Evolutionary conservation across 2,888 invertebrate genomes (phyloP), one percentile per base, ranked within the genome.

Genomic region (Lomographa bimaculata): DNA sequence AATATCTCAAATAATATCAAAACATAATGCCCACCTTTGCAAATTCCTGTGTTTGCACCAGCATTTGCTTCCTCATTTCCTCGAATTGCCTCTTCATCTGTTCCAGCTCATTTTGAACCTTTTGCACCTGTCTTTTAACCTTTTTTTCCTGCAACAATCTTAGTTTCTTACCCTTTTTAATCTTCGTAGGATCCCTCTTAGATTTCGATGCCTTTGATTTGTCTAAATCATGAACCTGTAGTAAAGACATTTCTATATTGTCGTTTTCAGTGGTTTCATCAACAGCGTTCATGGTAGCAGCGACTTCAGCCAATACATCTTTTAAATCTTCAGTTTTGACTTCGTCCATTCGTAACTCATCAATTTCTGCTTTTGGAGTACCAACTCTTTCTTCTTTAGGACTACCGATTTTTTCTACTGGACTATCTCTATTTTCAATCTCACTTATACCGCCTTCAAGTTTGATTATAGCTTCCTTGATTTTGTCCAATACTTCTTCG

Each of bases 391-490:
- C 43, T 16, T 17, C 7, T 47, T 54, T 50, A 2, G 46, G 36
- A 21, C 27, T 33, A 16, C 53, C n/a, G 1, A 5, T 1, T 18
- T 57, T n/a, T 47, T 20, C 17, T 7, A 5, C 14, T 25, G 4
- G 6, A 27, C 47, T 57, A 51, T 2, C 56, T 20, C 32, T 61
- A 17, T 60, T 64, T 29, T 65, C 68, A 1, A 54, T 55, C 34
- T 73, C 57, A 35, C 61, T 74, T 11, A 84, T 55, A 23, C 80
- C 78, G 17, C 64, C 79, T 53, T 87, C 86, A 10, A 87, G 54
- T 68, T 86, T 87, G 23, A 64, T 77, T 20, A 86, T 86, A 0
- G 64, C 85, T 58, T 85, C 81, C 58, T 83, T 85, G 18, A 87
- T 86, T 55, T 76, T 75, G 47, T 79, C 79, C 19, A 87, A 75